A percentile compares a stretch with the other conserved stretches of the same genome.
Conservation (phyloP, 2,113 vertebrate genomes). For the Pteruthius melanotis region DNA sequence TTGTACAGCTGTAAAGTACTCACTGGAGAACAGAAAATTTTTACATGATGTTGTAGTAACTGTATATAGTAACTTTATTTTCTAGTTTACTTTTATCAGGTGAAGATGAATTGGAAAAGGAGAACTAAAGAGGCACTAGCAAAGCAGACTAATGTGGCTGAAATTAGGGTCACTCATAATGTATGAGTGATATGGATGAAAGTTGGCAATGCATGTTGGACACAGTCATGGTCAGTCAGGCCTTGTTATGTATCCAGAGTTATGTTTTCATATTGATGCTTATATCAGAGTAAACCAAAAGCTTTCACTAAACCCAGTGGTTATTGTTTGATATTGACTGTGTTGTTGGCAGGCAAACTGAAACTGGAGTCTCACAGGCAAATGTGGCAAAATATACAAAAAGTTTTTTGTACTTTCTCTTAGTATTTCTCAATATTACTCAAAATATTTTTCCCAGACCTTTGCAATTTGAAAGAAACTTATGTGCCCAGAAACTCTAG, state of each 20-base stretch:
- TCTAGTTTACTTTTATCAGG: background rate
- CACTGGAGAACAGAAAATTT: background rate
- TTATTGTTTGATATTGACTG: background rate
- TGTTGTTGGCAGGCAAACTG: background rate
- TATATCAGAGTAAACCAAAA: background rate
- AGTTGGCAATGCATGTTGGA: background rate
- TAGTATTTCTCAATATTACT: background rate
- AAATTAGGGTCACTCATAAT: background rate
- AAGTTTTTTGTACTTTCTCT: background rate
- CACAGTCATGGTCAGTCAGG: background rate
- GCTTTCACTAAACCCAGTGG: background rate
- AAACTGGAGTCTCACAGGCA: background rate
- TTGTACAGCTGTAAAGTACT: background rate
- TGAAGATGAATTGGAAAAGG: background rate
- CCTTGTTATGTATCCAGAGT: background rate
- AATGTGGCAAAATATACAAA: background rate
- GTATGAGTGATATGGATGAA: background rate
- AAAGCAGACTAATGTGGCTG: background rate
- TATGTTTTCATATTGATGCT: background rate
- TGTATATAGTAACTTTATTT: background rate
- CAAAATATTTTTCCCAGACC: background rate
- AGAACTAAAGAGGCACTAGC: background rate
- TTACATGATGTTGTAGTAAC: background rate
- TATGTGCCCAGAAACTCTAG: background rate
- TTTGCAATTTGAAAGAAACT: background rate